Conservation (phyloP, 2,888 invertebrate genomes). For the Macrophya alboannulata region DNA sequence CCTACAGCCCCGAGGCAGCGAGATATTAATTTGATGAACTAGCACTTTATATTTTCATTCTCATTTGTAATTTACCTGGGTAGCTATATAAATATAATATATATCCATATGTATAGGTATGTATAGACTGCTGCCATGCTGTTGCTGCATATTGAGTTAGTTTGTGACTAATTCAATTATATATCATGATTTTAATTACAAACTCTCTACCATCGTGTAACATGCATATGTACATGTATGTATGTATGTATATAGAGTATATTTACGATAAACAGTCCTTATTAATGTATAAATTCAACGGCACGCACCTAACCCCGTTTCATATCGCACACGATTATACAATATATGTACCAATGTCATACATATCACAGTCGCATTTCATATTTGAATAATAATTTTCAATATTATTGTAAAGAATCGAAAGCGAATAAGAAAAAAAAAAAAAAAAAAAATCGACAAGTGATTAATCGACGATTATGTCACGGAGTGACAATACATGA, state of each 20-base stretch:
- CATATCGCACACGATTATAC: neutral
- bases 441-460: no score
- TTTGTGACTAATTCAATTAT: conserved; percentile 12
- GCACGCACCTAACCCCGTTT: neutral
- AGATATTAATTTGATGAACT: conserved; percentile 41
- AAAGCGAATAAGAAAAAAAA: no score
- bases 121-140: neutral
- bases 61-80: neutral
- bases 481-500: no score
- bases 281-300: conserved; percentile 17
- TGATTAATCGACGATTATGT: no score
- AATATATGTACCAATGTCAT: neutral
- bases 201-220: neutral
- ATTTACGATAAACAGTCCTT: conserved; percentile 2
- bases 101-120: neutral
- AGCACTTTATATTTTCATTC: conserved; percentile 17
- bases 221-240: neutral
- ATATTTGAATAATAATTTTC: no score
- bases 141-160: neutral
- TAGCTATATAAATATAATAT: neutral
- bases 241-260: neutral
- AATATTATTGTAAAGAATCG: no score
- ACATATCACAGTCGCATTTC: no score
- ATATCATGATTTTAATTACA: conserved; percentile 24
- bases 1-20: conserved; percentile 1